A percentile compares a stretch with the other conserved stretches of the same genome.
Conservation (phyloP, 2,888 invertebrate genomes). For the Eilema depressum region DNA sequence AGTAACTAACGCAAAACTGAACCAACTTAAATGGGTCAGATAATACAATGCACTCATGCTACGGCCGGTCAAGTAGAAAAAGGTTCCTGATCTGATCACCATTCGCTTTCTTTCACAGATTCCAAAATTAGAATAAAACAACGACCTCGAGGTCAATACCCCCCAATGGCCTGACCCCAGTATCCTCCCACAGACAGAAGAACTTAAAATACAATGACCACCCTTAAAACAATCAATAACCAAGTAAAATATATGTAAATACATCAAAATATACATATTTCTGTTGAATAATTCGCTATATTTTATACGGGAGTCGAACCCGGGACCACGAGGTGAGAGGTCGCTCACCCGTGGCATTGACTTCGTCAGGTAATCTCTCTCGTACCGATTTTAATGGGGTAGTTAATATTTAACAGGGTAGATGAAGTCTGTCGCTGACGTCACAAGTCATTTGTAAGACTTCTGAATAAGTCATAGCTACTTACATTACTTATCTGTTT, state of each 20-base stretch:
- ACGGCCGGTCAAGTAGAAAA: too few relatives aligned
- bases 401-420: constrained; percentile 20
- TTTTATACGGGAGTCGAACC: constrained; percentile 62
- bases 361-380: constrained; percentile 37
- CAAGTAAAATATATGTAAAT: constrained; percentile 43
- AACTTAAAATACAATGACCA: constrained; percentile 40
- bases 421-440: constrained; percentile 29
- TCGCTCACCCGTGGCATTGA: constrained; percentile 62
- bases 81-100: background rate
- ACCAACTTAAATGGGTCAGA: too few relatives aligned
- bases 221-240: constrained; percentile 32
- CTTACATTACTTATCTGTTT: background rate
- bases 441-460: constrained; percentile 17
- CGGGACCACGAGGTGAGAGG: constrained; percentile 52
- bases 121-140: constrained; percentile 20
- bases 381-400: constrained; percentile 27
- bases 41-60: too few relatives aligned
- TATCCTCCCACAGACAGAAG: constrained; percentile 18
- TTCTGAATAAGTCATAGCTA: background rate
- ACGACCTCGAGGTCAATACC: constrained; percentile 32
- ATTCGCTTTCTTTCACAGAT: constrained; percentile 18
- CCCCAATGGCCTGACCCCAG: constrained; percentile 17
- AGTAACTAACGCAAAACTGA: too few relatives aligned
- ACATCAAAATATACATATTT: constrained; percentile 42
- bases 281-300: constrained; percentile 51